Conservation (phyloP, 2,113 vertebrate genomes). For the Halichoerus grypus region DNA sequence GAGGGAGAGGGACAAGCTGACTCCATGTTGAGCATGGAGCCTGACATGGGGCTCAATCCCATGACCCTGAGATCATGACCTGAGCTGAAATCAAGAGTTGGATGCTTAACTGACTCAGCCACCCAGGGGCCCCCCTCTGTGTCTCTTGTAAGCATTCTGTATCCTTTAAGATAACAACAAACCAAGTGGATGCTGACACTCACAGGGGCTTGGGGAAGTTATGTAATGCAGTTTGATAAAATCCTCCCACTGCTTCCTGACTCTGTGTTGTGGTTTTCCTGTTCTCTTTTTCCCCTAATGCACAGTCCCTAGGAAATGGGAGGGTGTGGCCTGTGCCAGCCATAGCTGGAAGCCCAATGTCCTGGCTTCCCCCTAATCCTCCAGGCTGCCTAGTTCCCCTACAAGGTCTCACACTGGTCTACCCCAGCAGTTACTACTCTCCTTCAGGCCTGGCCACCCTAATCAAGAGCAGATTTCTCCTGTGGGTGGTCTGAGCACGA, state of each 20-base stretch:
- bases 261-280: slow-evolving; percentile 39
- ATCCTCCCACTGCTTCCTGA: slow-evolving; percentile 58
- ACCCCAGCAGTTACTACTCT: not conserved
- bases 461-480: not conserved
- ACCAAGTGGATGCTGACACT: not conserved
- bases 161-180: not conserved
- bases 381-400: not conserved
- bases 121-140: not conserved
- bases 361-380: not conserved
- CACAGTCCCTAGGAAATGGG: not conserved
- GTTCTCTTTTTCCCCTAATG: not conserved
- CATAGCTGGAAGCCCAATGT: not conserved
- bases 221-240: slow-evolving; percentile 79
- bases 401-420: not conserved
- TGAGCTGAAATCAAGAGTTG: too few species aligned
- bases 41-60: too few species aligned
- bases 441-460: not conserved
- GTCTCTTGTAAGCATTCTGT: not conserved
- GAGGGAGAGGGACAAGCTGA: not conserved
- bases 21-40: not conserved
- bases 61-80: too few species aligned
- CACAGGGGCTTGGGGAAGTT: not conserved
- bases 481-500: not conserved
- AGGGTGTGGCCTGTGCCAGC: not conserved
- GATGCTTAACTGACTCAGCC: not conserved